Evolutionary conservation across 30 jellyfish, hydroid and myxozoan species (phyloP).

Genomic region (Aurelia aurita): DNA sequence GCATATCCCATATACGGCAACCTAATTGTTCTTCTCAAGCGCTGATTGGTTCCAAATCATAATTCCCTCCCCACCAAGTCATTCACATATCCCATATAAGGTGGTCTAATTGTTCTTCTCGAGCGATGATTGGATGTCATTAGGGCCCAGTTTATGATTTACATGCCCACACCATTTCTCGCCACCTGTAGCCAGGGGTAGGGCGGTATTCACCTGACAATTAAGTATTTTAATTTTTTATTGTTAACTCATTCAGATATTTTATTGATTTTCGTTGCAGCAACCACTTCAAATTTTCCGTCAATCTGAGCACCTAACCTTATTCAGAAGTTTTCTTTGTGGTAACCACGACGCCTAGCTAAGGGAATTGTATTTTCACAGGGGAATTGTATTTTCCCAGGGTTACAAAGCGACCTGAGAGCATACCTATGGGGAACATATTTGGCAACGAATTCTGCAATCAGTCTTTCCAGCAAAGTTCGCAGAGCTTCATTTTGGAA

Average conservation of each 20-base stretch:
- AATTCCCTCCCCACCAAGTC: constrained; percentile 34
- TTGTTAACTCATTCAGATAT: constrained; percentile 31
- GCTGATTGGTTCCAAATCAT: not conserved
- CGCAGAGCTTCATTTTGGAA: too few species aligned
- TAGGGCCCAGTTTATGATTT: constrained; percentile 20
- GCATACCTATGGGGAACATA: too few species aligned
- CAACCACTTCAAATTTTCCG: constrained; percentile 18
- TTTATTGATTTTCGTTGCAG: constrained; percentile 5
- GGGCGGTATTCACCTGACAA: constrained; percentile 63
- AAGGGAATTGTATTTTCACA: not conserved
- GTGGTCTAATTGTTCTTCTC: constrained; percentile 35
- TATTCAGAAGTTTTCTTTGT: constrained; percentile 26
- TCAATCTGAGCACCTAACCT: constrained; percentile 30
- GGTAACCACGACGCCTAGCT: not conserved
- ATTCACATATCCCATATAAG: constrained; percentile 48
- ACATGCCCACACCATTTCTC: constrained; percentile 42
- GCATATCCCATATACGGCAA: constrained; percentile 51
- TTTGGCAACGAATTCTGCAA: too few species aligned
- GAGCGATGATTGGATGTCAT: constrained; percentile 34
- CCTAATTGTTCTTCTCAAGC: constrained; percentile 34
- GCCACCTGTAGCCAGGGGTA: constrained; percentile 72
- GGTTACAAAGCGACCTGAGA: too few species aligned
- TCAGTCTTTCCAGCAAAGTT: too few species aligned
- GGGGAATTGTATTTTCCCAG: not conserved
- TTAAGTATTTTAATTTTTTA: constrained; percentile 50